Conservation (phyloP, 2,797 vertebrate genomes). For the Huso huso region DNA sequence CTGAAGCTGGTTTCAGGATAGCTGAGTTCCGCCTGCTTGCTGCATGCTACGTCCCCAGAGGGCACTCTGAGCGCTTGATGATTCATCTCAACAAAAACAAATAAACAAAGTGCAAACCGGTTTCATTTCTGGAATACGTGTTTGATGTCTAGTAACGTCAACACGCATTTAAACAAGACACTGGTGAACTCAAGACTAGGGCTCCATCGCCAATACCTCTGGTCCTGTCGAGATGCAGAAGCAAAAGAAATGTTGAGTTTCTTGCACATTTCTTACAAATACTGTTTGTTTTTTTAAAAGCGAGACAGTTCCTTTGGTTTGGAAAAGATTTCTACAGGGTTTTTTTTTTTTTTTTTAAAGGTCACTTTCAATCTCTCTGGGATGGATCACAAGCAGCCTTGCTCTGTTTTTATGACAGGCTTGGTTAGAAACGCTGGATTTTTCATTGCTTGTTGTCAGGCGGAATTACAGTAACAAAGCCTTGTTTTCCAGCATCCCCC, state of each 20-base stretch:
- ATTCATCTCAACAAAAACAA: too few relatives aligned
- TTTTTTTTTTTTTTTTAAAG: too few relatives aligned
- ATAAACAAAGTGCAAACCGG: conserved; percentile 1
- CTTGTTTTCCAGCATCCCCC: background rate
- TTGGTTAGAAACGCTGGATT: background rate
- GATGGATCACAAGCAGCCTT: background rate
- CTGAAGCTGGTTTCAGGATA: background rate
- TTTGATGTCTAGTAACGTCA: conserved; percentile 9
- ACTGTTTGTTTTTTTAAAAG: too few relatives aligned
- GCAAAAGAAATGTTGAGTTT: too few relatives aligned
- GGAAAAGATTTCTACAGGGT: too few relatives aligned
- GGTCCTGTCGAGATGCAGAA: too few relatives aligned
- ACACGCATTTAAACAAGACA: background rate
- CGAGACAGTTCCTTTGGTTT: too few relatives aligned
- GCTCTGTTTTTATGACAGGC: background rate
- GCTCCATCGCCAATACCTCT: too few relatives aligned
- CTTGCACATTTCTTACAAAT: too few relatives aligned
- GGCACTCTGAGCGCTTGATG: background rate
- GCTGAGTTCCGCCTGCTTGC: background rate
- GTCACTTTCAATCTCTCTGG: background rate
- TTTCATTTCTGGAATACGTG: background rate
- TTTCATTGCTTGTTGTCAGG: conserved; percentile 1
- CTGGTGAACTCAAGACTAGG: too few relatives aligned
- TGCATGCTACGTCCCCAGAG: background rate
- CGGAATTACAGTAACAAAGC: background rate